phyloP scores from a whole-genome alignment of 2,888 invertebrate genomes.

The Byasa hedistus region DNA sequence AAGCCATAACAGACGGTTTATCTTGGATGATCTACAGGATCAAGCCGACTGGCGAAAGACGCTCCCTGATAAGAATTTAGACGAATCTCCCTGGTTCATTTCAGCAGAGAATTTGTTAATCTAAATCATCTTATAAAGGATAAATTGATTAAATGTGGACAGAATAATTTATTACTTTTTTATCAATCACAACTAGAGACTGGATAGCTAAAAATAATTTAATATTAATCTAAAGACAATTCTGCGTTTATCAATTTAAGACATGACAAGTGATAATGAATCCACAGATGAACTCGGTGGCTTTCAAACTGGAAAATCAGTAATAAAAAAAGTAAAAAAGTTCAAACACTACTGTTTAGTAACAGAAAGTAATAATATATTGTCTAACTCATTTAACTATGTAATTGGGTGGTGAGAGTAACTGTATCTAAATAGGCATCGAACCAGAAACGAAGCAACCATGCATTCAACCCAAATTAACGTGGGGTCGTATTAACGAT shows the following conservation, averaged over 20 bases:
- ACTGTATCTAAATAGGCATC: neutral
- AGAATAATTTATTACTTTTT: neutral
- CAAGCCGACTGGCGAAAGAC: neutral
- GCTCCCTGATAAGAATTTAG: conserved; percentile 8
- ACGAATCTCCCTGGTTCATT: neutral
- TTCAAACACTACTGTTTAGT: no score
- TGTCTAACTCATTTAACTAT: neutral
- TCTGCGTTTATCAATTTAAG: no score
- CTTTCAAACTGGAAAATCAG: no score
- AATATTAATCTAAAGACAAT: no score
- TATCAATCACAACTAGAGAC: neutral
- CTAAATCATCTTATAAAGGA: neutral
- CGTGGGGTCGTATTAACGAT: neutral
- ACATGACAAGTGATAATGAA: no score
- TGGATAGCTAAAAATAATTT: no score
- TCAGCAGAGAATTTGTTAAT: neutral
- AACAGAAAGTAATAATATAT: neutral
- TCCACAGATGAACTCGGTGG: no score
- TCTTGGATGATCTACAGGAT: neutral
- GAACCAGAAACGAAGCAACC: neutral
- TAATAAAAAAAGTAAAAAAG: no score
- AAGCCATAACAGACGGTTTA: neutral
- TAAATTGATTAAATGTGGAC: neutral
- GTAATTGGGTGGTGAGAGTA: neutral
- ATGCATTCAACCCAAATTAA: neutral